Evolutionary conservation across 2,797 vertebrate genomes (phyloP).

Genomic region (Gallirallus australis): DNA sequence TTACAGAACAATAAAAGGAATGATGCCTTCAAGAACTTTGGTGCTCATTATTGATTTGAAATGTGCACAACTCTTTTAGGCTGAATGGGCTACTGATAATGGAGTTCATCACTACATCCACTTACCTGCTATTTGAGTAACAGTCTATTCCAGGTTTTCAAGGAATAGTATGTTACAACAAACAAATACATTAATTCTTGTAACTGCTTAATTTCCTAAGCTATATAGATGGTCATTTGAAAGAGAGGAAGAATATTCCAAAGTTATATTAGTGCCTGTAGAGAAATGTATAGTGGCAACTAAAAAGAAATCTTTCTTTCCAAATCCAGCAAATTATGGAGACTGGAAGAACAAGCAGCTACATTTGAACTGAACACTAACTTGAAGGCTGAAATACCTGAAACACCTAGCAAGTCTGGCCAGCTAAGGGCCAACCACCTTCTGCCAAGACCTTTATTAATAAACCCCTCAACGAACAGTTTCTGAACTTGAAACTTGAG

Average conservation of each 20-base stretch:
- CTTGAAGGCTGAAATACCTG: neutral
- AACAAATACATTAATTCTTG: neutral
- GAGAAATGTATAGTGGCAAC: neutral
- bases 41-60: neutral
- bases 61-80: neutral
- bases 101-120: neutral
- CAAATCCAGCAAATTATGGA: neutral
- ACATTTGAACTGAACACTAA: neutral
- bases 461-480: neutral
- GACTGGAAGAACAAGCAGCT: neutral
- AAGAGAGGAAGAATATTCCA: neutral
- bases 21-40: neutral
- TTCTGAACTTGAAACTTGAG: neutral
- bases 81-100: neutral
- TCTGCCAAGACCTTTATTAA: neutral
- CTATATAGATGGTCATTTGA: neutral
- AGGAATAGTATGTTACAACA: neutral
- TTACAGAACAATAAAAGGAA: neutral
- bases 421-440: neutral
- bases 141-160: neutral
- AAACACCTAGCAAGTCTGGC: neutral
- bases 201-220: neutral
- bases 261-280: neutral
- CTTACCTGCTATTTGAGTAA: neutral
- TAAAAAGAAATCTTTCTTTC: neutral